Percentiles rank a stretch among this genome's conserved stretches.
phyloP scores from a whole-genome alignment of 2,797 vertebrate species.

The Sphaeramia orbicularis region DNA sequence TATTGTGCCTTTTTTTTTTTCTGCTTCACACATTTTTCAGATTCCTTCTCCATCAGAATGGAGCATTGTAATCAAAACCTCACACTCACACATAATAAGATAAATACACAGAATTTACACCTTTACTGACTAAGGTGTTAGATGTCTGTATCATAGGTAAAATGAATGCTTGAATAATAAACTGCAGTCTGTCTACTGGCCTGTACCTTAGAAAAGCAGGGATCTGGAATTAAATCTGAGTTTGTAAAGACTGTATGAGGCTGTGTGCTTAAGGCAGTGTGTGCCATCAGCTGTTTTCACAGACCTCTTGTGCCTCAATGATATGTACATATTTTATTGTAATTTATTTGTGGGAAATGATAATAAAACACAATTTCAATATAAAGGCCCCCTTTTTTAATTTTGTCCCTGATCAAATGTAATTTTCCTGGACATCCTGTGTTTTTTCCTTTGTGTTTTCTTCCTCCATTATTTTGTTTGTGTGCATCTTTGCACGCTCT shows the following conservation, averaged over 20 bases:
- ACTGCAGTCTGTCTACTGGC: not conserved
- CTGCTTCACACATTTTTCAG: not conserved
- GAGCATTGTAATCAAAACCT: slow-evolving; percentile 3
- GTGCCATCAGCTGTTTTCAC: not conserved
- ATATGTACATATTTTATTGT: slow-evolving; percentile 57
- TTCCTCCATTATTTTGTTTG: not conserved
- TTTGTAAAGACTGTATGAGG: not conserved
- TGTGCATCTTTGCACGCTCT: not conserved
- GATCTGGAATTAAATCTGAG: not conserved
- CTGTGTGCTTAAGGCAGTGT: not conserved
- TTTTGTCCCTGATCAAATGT: no score
- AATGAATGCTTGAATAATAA: not conserved
- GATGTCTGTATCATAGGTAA: not conserved
- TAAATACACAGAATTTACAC: slow-evolving; percentile 1
- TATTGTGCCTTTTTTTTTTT: slow-evolving; percentile 40
- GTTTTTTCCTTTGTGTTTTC: slow-evolving; percentile 1
- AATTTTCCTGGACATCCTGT: no score
- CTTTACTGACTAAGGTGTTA: not conserved
- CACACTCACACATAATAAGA: not conserved
- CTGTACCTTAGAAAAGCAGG: not conserved
- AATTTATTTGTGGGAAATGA: slow-evolving; percentile 40
- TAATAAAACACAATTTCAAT: slow-evolving; percentile 2
- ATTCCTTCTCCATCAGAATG: not conserved
- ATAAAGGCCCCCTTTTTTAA: no score
- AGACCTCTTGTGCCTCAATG: slow-evolving; percentile 29